Evolutionary conservation across 2,113 vertebrate species (phyloP).

Genomic region (Oriolus oriolus): DNA sequence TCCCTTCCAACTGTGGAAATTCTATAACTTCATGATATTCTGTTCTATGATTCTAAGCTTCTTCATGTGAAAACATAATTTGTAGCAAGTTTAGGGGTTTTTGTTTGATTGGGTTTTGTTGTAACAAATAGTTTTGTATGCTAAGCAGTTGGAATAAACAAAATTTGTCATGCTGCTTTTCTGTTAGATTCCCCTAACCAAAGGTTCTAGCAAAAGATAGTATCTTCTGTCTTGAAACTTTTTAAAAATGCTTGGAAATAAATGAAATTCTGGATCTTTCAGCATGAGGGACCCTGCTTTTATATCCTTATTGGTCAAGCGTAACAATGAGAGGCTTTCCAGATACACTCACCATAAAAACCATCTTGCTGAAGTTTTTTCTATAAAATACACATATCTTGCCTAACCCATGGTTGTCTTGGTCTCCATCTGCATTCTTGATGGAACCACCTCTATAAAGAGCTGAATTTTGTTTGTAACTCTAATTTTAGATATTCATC

Average conservation of each 20-base stretch:
- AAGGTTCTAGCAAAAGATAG: not conserved
- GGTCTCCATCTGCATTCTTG: not conserved
- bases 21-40: not conserved
- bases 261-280: not conserved
- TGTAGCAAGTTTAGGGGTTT: accelerated
- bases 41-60: not conserved
- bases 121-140: not conserved
- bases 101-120: not conserved
- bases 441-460: not conserved
- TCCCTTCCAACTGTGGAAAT: not conserved
- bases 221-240: not conserved
- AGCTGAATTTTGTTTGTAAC: not conserved
- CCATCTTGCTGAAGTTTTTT: not conserved
- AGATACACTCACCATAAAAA: not conserved
- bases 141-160: not conserved
- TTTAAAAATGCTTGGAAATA: not conserved
- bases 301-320: not conserved
- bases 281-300: not conserved
- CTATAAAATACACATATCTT: not conserved
- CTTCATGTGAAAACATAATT: not conserved
- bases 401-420: not conserved
- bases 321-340: not conserved
- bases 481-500: not conserved
- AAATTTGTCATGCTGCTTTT: not conserved
- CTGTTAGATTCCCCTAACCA: not conserved